Base-by-base conservation (phyloP, 2,888 invertebrate genomes). In the Drosophila hamatofila region DNA sequence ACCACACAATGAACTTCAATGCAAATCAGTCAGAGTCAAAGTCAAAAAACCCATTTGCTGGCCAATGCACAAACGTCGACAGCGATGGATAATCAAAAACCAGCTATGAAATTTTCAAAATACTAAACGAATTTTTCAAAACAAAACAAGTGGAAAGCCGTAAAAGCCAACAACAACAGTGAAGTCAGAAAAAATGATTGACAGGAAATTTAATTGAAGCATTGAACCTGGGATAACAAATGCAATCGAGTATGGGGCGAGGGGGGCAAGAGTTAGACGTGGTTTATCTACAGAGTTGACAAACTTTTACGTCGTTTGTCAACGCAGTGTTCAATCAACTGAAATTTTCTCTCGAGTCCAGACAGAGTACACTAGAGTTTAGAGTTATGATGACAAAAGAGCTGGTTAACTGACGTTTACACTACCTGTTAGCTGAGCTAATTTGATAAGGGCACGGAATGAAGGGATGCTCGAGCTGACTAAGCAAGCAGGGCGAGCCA, bases 151-250 rank as follows among this genome's bases (percentile, higher is more conserved):
- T 60, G 64, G 27, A 78, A 75, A 59, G 64, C 63, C 27, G 37
- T 16, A 37, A 49, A 62, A 49, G 52, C 39, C 35, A 57, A 25
- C 48, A 18, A 27, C 33, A 49, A 37, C 30, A 37, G 23, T 11
- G 33, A 41, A 61, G 57, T 35, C 65, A 58, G 65, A 74, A 75
- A 74, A 74, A 59, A 63, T 84, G 84, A 84, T 84, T 84, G 84
- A 84, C 84, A 87, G 88, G 60, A 57, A 72, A 74, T 81, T 84
- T 84, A 84, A 87, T 84, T 84, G 88, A 84, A 80, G 84, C 80
- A 76, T 74, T 83, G 88, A 87, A 82, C 78, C 80, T 82, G 67
- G 52, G 52, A n/a, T 3, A 27, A 48, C 69, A 68, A 66, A 56
- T 60, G 59, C 44, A 14, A 46, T 18, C 5, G 6, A 2, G 35